Conservation (phyloP, 2,113 vertebrate species). For the Alectura lathami region DNA sequence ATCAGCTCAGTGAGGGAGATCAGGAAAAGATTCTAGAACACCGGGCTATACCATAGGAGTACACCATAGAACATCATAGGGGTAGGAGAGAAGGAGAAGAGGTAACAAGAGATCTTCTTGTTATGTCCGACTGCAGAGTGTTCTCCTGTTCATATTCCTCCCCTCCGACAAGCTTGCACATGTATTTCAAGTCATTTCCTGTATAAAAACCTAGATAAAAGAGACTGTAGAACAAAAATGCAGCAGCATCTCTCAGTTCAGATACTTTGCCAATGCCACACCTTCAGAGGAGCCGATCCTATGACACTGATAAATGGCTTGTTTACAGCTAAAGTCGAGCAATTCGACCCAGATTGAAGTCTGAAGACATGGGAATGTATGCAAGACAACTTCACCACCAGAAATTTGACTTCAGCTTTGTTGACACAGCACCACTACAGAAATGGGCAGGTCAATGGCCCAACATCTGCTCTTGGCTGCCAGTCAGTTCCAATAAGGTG, state of each 20-base stretch:
- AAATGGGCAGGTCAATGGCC: not conserved
- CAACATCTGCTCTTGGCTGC: not conserved
- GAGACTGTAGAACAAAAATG: not conserved
- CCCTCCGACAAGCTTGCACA: not conserved
- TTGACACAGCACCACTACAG: not conserved
- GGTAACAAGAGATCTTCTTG: not conserved
- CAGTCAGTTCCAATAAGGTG: not conserved
- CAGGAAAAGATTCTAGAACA: not conserved
- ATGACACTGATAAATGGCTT: not conserved
- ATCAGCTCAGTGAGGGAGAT: not conserved
- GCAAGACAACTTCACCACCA: not conserved
- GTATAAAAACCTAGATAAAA: not conserved
- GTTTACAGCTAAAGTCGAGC: not conserved
- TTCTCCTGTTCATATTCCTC: not conserved
- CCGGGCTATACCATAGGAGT: not conserved
- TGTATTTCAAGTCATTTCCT: not conserved
- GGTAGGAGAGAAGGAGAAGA: not conserved
- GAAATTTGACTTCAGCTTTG: not conserved
- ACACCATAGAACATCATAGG: too few relatives aligned
- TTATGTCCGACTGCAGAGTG: not conserved
- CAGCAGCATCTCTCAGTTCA: not conserved
- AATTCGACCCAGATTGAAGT: not conserved
- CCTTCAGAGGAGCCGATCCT: not conserved
- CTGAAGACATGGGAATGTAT: not conserved
- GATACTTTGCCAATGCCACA: not conserved